A percentile compares a stretch with the other conserved stretches of the same genome.
These are phyloP conservation scores for Cariama cristata DNA, from an alignment of 2,113 vertebrate genomes.

Conservation along the genomic window DNA sequence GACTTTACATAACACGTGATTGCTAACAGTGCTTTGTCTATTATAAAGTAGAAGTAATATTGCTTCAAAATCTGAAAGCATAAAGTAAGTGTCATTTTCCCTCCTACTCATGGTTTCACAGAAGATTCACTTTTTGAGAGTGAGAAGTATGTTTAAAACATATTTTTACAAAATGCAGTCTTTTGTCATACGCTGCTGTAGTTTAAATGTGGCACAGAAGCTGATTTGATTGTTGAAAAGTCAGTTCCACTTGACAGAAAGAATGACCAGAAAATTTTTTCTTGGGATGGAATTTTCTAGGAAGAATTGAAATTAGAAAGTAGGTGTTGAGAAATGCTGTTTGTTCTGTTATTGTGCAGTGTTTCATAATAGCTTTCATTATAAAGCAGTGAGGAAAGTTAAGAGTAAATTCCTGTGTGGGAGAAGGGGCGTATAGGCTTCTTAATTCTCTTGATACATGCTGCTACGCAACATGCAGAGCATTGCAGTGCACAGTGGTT, in stretches of 20 bases:
- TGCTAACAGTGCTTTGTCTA: not conserved
- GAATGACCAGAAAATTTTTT: not conserved
- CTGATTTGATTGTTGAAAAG: slow-evolving; percentile 12
- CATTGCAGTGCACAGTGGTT: not conserved
- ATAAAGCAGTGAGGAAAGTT: slow-evolving; percentile 22
- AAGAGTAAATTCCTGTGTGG: slow-evolving; percentile 62
- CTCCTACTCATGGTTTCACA: slow-evolving; percentile 53
- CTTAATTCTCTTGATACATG: not conserved
- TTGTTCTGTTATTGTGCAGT: slow-evolving; percentile 36
- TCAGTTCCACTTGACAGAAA: not conserved
- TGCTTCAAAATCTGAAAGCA: slow-evolving; percentile 40
- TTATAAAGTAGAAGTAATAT: slow-evolving; percentile 4
- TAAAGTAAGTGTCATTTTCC: slow-evolving; percentile 52
- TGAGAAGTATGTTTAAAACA: not conserved
- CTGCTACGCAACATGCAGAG: not conserved
- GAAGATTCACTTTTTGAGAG: slow-evolving; percentile 18
- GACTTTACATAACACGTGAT: not conserved
- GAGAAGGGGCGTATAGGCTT: slow-evolving; percentile 12
- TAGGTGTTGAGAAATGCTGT: slow-evolving; percentile 61
- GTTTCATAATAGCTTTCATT: slow-evolving; percentile 57
- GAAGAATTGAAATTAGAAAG: slow-evolving; percentile 41
- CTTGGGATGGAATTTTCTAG: slow-evolving; percentile 37
- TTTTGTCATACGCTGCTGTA: not conserved
- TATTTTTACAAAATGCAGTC: not conserved
- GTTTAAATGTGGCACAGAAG: not conserved